Conservation (phyloP, 2,888 invertebrate genomes). For the Volucella bombylans region DNA sequence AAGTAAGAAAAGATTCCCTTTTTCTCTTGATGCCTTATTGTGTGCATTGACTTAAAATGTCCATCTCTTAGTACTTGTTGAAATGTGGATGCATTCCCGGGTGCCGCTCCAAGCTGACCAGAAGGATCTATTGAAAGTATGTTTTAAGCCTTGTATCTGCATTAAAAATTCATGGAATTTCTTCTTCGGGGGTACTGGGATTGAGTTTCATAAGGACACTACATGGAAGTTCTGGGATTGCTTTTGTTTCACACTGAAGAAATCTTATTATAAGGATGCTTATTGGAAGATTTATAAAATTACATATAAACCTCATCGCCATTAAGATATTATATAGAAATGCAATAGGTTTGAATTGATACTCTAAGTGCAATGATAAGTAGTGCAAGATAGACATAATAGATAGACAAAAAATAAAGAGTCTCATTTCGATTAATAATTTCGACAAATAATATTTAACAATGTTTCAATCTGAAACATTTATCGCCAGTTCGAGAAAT, state of each 20-base stretch:
- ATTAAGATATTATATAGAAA: no score
- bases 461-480: no score
- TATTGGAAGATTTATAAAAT: no score
- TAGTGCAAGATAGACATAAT: no score
- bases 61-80: constrained; percentile 59
- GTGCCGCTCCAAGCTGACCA: constrained; percentile 49
- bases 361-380: no score
- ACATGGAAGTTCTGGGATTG: constrained; percentile 22
- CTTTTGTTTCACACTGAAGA: constrained; percentile 6
- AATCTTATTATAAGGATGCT: no score
- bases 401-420: no score
- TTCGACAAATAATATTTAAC: no score
- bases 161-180: constrained; percentile 70
- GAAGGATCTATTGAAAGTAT: constrained; percentile 39
- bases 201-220: constrained; percentile 63
- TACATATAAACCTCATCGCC: no score
- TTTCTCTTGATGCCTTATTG: constrained; percentile 54
- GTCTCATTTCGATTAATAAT: no score
- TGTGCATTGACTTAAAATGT: constrained; percentile 72
- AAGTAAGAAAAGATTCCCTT: constrained; percentile 53
- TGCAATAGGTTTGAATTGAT: no score
- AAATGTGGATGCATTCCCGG: constrained; percentile 60
- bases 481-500: no score
- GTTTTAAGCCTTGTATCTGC: constrained; percentile 59
- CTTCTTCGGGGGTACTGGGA: constrained; percentile 28